Percentiles rank a stretch among this genome's conserved stretches.
phyloP scores from a whole-genome alignment of 1,140 invertebrate genomes.

The Pseudoatta argentina region DNA sequence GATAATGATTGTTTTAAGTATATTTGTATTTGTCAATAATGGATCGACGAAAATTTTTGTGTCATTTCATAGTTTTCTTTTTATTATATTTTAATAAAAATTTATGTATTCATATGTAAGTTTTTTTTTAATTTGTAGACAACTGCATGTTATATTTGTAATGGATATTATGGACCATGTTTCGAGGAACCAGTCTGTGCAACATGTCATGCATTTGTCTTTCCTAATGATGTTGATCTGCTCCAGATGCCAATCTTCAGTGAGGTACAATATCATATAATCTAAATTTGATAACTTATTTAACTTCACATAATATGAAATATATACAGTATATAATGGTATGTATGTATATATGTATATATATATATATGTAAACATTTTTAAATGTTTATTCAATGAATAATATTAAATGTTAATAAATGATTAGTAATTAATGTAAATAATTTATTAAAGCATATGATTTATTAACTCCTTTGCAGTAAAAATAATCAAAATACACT shows the following conservation, averaged over 20 bases:
- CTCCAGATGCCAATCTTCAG: constrained; percentile 87
- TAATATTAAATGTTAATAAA: no score
- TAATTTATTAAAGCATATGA: no score
- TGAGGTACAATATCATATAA: constrained; percentile 72
- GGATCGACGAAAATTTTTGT: not conserved
- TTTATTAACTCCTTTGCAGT: no score
- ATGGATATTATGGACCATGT: constrained; percentile 96
- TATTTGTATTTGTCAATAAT: not conserved
- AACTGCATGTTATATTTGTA: constrained; percentile 92
- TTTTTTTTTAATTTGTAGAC: constrained; percentile 85
- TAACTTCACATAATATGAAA: not conserved
- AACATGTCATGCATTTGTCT: constrained; percentile 96
- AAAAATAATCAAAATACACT: no score
- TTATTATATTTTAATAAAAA: constrained; percentile 8
- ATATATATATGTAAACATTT: no score
- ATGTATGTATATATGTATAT: not conserved
- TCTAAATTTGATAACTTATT: constrained; percentile 20
- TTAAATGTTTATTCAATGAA: no score
- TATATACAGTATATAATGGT: not conserved
- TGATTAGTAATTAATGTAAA: no score
- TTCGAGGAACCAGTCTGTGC: constrained; percentile 97
- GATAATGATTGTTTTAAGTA: no score
- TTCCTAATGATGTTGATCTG: constrained; percentile 91
- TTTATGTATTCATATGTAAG: not conserved
- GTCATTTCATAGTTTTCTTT: not conserved